Base-by-base conservation (phyloP, 2,888 invertebrate genomes). In the Sinodicranocentrus sp. region DNA sequence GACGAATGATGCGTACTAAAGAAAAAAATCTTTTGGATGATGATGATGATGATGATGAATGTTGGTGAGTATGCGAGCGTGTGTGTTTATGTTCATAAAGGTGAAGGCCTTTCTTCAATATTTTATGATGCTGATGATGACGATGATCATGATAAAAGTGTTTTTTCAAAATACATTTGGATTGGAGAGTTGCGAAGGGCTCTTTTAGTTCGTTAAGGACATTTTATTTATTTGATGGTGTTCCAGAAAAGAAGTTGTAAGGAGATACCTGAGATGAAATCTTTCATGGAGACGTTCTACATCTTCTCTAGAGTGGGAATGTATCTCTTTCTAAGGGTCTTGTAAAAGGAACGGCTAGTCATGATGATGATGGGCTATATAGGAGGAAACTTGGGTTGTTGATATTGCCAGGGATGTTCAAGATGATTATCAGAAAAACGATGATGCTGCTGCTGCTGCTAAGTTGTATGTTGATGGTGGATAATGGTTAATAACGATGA, bases 401-500 rank as follows among this genome's bases (percentile, higher is more conserved):
- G 76, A 67, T 65, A 59, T 67, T 67, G 48, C 67, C 67, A 43
- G 65, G 75, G 76, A 76, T 67, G 76, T 54, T 54, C 65, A 65
- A 61, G 75, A 75, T 76, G 21, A 76, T 76, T 39, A 76, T 77
- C 73, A 59, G 57, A 52, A 73, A 67, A 71, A 48, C 61, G 72
- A 76, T 54, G 77, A 84, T 33, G 70, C 71, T 71, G 72, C 57
- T 63, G 63, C 52, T 57, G 65, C 26, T 75, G 75, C 28, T 43
- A 63, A 1, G 13, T 17, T 5, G 63, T 13, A 33, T 61, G 68
- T 13, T 48, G 57, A 23, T 71, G 61, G 61, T 71, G 68, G 78
- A 71, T 78, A 78, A 78, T 78, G 78, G 70, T 71, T 78, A 65
- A 73, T 72, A 80, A 73, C 57, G 80, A 80, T 67, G 80, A 84